A percentile compares a stretch with the other conserved stretches of the same genome.
These are phyloP conservation scores for Leucophenga varia DNA, from an alignment of 1,140 invertebrate species.

Conservation along the genomic window DNA sequence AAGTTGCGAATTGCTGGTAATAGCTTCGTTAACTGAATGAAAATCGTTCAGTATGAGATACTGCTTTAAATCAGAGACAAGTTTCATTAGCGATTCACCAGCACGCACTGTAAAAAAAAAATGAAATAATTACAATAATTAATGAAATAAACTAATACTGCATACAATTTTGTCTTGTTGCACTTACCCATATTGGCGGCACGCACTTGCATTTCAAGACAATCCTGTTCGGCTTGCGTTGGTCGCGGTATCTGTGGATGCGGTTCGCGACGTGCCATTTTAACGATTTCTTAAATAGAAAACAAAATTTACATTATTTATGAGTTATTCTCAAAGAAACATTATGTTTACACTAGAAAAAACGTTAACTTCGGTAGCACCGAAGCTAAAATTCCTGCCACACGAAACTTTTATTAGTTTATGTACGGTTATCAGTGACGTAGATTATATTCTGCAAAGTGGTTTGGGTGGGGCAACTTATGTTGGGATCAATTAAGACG, in stretches of 20 bases:
- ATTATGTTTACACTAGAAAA: too few relatives aligned
- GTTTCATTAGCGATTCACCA: constrained; percentile 93
- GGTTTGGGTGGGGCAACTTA: too few relatives aligned
- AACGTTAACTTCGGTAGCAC: too few relatives aligned
- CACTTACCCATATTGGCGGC: constrained; percentile 87
- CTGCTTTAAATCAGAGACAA: constrained; percentile 95
- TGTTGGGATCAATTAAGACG: too few relatives aligned
- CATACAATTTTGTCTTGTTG: neutral
- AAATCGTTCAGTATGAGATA: constrained; percentile 97
- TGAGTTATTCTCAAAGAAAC: too few relatives aligned
- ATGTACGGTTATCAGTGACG: too few relatives aligned
- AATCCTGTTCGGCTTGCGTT: constrained; percentile 91
- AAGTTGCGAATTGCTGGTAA: constrained; percentile 85
- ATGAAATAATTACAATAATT: neutral
- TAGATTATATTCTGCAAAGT: too few relatives aligned
- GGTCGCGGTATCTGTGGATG: constrained; percentile 84
- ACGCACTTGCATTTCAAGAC: constrained; percentile 95
- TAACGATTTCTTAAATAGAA: constrained; percentile 78
- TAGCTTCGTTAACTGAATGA: constrained; percentile 94
- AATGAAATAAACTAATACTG: too few relatives aligned
- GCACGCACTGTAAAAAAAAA: constrained; percentile 69
- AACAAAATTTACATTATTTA: neutral
- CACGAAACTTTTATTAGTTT: too few relatives aligned
- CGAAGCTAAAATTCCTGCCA: too few relatives aligned
- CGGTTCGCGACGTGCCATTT: constrained; percentile 89